Base-by-base conservation (phyloP, 1,140 invertebrate species). In the Gerris buenoi region DNA sequence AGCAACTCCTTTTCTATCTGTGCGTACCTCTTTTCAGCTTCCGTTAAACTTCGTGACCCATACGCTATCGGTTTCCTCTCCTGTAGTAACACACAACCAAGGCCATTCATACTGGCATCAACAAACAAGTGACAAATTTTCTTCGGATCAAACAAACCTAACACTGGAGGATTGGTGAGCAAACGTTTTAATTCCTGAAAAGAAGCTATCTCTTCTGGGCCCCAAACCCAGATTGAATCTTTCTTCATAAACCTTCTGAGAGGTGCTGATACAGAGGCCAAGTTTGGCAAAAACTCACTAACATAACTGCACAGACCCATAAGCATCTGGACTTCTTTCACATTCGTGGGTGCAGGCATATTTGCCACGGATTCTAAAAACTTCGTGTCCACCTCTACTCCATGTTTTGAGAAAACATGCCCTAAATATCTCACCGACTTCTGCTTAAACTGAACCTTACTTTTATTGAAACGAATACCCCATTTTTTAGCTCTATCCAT, bases 171-270 rank as follows among this genome's bases (percentile, higher is more conserved):
- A 68, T 69, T 5, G 75, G 59, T 62, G 79, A 75, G 25, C 72
- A 72, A 56, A 66, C 62, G 67, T 74, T 27, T 22, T 75, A 73
- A 13, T 75, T 61, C 0, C 67, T 1, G 3, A 46, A 46, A 46
- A 46, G 33, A 46, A 5, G 33, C n/a, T n/a, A n/a, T n/a, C n/a
- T n/a, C n/a, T n/a, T n/a, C n/a, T n/a, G n/a, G n/a, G n/a, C 63
- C 68, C 79, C 79, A 80, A 18, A 64, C 5, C 63, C 74, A 79
- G 2, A 27, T 5, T 18, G 23, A 62, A 14, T 79, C 73, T 70
- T 80, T 78, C 67, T 76, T 76, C 26, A 77, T 64, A 3, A 82
- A 69, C 1, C 74, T 65, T 14, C 75, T 70, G 26, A 83, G 69
- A 27, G 75, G 71, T 33, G 66, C 68, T 3, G 76, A 75, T 10